Evolutionary conservation across 1,140 invertebrate species (phyloP).

Genomic region (Hylaeus anthracinus): DNA sequence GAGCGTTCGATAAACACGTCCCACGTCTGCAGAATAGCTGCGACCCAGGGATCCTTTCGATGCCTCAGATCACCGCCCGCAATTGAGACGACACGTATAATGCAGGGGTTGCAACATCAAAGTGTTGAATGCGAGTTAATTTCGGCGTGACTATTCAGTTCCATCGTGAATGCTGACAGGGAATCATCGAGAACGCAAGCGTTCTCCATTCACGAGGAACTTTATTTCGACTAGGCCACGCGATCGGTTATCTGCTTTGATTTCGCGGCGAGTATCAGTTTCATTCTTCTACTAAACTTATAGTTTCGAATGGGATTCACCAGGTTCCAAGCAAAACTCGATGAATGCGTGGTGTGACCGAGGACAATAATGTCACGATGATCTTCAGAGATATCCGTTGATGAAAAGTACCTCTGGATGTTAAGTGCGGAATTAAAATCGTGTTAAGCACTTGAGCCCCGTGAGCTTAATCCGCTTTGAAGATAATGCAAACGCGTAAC

Average conservation of each 20-base stretch:
- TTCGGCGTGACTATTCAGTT: conserved; percentile 43
- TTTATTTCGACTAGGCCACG: conserved; percentile 3
- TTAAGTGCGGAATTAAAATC: not conserved
- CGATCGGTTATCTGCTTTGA: not conserved
- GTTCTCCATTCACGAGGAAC: not conserved
- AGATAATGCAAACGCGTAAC: not conserved
- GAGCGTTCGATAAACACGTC: conserved; percentile 45
- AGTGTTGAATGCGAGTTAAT: conserved; percentile 51
- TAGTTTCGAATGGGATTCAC: not conserved
- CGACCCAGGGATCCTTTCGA: conserved; percentile 48
- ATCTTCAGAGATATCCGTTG: no score
- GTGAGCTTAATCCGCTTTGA: not conserved
- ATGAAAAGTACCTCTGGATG: not conserved
- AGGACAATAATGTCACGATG: not conserved
- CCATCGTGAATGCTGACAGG: conserved; percentile 24
- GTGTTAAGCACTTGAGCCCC: not conserved
- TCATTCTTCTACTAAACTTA: not conserved
- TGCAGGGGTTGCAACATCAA: conserved; percentile 46
- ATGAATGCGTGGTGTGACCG: not conserved
- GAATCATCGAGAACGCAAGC: conserved; percentile 1
- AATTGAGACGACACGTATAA: conserved; percentile 42
- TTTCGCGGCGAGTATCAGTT: not conserved
- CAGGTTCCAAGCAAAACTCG: not conserved
- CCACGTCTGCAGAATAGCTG: conserved; percentile 20
- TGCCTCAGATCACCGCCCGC: conserved; percentile 29